These are phyloP conservation scores for Morpho helenor DNA, from an alignment of 2,888 invertebrate species.

Conservation along the genomic window DNA sequence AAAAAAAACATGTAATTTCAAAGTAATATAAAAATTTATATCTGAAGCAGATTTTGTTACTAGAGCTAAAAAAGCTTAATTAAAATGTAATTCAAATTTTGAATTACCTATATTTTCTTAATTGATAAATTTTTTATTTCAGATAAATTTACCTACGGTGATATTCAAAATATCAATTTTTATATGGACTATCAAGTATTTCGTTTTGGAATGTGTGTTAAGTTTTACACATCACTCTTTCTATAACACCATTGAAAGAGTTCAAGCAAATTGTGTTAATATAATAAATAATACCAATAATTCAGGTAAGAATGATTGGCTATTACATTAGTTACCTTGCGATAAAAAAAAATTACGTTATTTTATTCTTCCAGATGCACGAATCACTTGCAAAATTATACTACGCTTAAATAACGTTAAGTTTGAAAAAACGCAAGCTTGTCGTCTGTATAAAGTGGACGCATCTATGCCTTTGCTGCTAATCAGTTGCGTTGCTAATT, in stretches of 20 bases:
- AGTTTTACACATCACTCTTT: constrained; percentile 11
- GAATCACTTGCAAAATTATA: constrained; percentile 11
- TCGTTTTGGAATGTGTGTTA: constrained; percentile 3
- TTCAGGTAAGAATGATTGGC: background rate
- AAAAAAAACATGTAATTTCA: too few species aligned
- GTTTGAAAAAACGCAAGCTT: constrained; percentile 4
- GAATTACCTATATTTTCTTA: too few species aligned
- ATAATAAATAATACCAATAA: background rate
- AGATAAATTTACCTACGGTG: too few species aligned
- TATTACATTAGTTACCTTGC: too few species aligned
- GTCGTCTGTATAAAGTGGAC: constrained; percentile 7
- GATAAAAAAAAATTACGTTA: too few species aligned
- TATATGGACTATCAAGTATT: background rate
- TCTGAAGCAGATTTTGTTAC: too few species aligned
- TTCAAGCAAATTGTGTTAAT: constrained; percentile 2
- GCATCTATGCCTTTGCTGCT: constrained; percentile 7
- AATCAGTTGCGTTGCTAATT: background rate
- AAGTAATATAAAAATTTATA: too few species aligned
- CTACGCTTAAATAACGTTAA: constrained; percentile 5
- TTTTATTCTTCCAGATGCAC: constrained; percentile 6
- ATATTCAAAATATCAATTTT: too few species aligned
- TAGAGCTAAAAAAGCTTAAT: too few species aligned
- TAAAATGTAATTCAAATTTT: too few species aligned
- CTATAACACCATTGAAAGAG: constrained; percentile 1
- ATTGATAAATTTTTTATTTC: too few species aligned